Percentiles rank a stretch among this genome's conserved stretches.
phyloP scores from a whole-genome alignment of 1,140 invertebrate genomes.

The Tribolium castaneum region DNA sequence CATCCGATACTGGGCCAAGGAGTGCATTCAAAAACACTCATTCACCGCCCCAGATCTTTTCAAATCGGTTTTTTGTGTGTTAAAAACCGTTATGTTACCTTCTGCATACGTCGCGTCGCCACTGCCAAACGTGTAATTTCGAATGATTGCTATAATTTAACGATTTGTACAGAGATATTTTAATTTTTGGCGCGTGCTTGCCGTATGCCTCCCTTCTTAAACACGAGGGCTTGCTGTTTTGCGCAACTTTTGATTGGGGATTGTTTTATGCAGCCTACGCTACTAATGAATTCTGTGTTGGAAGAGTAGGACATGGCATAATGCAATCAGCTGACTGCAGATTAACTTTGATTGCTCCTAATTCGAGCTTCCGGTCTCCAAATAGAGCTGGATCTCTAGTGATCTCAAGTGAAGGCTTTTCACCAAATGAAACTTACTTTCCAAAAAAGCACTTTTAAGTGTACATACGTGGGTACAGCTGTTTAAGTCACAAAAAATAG shows the following conservation, averaged over 20 bases:
- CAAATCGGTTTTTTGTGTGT: conserved; percentile 55
- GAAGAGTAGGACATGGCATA: conserved; percentile 48
- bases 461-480: no score
- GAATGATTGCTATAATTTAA: conserved; percentile 57
- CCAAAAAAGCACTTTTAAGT: no score
- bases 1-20: conserved; percentile 55
- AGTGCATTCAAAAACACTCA: conserved; percentile 49
- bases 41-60: conserved; percentile 53
- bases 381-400: conserved; percentile 22
- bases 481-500: no score
- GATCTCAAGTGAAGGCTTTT: not conserved
- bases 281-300: conserved; percentile 38
- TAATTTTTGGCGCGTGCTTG: conserved; percentile 58
- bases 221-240: not conserved
- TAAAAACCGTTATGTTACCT: conserved; percentile 58
- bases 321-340: conserved; percentile 60
- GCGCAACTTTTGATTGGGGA: conserved; percentile 3
- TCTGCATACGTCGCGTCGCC: conserved; percentile 45
- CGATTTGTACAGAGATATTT: conserved; percentile 55
- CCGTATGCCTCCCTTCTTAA: not conserved
- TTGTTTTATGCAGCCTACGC: conserved; percentile 30
- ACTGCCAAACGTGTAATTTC: conserved; percentile 54
- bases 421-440: not conserved
- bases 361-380: conserved; percentile 56
- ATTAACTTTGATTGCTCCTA: conserved; percentile 60